Evolutionary conservation across 2,888 invertebrate genomes (phyloP).

Genomic region (Polia nebulosa): DNA sequence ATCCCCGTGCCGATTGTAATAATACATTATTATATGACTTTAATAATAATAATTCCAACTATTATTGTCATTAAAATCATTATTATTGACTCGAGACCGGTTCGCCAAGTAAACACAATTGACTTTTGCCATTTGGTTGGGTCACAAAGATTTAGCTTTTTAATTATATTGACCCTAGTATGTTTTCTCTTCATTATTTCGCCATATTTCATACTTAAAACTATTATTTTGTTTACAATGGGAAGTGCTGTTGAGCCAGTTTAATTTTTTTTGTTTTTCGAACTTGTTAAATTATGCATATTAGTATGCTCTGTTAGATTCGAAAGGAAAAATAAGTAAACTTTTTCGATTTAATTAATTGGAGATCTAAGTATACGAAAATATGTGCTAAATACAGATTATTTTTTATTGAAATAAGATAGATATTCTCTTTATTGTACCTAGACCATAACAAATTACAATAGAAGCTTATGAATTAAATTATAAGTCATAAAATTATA

Average conservation of each 20-base stretch:
- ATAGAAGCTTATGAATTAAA: no score
- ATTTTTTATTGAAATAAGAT: no score
- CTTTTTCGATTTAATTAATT: no score
- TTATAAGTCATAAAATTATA: no score
- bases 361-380: no score
- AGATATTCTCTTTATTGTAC: no score
- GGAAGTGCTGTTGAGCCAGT: slow-evolving; percentile 23
- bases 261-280: not conserved
- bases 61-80: slow-evolving; percentile 87
- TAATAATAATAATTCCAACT: slow-evolving; percentile 85
- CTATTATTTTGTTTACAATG: slow-evolving; percentile 49
- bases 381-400: no score
- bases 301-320: not conserved
- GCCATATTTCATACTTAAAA: slow-evolving; percentile 70
- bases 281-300: not conserved
- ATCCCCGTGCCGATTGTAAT: slow-evolving; percentile 85
- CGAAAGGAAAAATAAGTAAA: no score
- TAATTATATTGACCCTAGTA: slow-evolving; percentile 87
- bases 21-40: slow-evolving; percentile 82
- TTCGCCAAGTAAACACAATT: slow-evolving; percentile 84
- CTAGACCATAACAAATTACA: no score
- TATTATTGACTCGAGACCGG: slow-evolving; percentile 76
- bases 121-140: slow-evolving; percentile 89
- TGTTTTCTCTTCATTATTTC: slow-evolving; percentile 82
- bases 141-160: slow-evolving; percentile 85